phyloP scores from a whole-genome alignment of 1,140 invertebrate species.

The Bursaphelenchus mucronatus region DNA sequence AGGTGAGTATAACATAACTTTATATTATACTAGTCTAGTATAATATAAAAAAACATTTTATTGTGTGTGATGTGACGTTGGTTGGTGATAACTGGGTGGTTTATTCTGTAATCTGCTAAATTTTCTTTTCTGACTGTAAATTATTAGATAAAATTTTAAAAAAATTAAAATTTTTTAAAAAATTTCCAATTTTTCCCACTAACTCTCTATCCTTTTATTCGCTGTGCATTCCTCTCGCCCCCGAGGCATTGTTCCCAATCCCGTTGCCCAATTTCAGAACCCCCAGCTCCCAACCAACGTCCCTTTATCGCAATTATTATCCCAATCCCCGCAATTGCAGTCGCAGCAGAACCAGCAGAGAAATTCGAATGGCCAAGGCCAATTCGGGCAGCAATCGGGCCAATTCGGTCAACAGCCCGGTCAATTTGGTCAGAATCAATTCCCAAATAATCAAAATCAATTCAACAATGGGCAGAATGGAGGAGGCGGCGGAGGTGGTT shows the following conservation, averaged over 20 bases:
- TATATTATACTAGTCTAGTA: constrained; percentile 23
- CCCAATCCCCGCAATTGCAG: constrained; percentile 5
- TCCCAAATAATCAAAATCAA: background rate
- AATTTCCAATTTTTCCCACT: too few species aligned
- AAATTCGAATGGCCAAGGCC: constrained; percentile 38
- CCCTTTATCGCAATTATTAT: background rate
- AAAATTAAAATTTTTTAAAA: too few species aligned
- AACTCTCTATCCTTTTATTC: too few species aligned
- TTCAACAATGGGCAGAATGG: background rate
- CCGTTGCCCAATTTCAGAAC: too few species aligned
- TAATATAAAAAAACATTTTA: constrained; percentile 19
- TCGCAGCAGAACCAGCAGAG: constrained; percentile 44
- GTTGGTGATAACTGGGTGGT: background rate
- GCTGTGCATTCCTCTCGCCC: too few species aligned
- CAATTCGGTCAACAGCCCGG: constrained; percentile 16
- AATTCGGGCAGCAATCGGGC: constrained; percentile 25
- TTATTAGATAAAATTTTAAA: constrained; percentile 13
- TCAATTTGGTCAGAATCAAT: background rate
- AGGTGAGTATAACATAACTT: constrained; percentile 30
- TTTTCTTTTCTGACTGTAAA: constrained; percentile 7
- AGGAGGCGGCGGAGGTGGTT: constrained; percentile 20
- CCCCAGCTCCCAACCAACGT: too few species aligned
- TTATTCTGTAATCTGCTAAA: constrained; percentile 1
- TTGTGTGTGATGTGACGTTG: background rate
- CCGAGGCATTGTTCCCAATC: too few species aligned